These are phyloP conservation scores for Mustela lutreola DNA, from an alignment of 2,113 vertebrate species.

Conservation along the genomic window DNA sequence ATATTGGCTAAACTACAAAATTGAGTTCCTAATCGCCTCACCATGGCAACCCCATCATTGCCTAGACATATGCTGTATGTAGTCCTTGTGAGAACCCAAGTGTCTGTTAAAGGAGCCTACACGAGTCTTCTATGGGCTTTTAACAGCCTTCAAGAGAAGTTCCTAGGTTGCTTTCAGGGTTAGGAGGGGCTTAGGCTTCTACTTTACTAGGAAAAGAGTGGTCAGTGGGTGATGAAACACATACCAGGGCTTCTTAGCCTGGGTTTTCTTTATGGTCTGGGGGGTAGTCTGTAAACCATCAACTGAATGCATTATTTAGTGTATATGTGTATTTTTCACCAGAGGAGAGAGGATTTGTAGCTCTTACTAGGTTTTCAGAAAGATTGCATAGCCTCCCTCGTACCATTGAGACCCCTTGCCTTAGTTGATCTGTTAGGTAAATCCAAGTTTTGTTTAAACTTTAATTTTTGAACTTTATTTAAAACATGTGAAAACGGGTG, in stretches of 20 bases:
- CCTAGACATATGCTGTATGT: constrained; percentile 48
- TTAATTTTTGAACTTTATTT: constrained; percentile 56
- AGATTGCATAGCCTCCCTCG: background rate
- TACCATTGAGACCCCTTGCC: background rate
- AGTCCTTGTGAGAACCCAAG: constrained; percentile 60
- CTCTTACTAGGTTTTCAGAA: constrained; percentile 57
- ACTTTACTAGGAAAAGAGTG: background rate
- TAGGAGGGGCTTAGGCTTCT: background rate
- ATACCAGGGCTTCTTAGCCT: constrained; percentile 1
- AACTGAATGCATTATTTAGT: background rate
- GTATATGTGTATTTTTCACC: constrained; percentile 22
- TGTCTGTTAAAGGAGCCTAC: constrained; percentile 43
- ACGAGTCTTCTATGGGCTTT: constrained; percentile 32
- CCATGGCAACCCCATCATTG: constrained; percentile 65
- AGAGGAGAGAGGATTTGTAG: background rate
- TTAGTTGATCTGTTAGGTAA: constrained; percentile 45
- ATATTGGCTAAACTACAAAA: constrained; percentile 65
- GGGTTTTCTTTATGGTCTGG: background rate
- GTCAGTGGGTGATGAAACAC: background rate
- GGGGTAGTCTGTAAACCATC: background rate
- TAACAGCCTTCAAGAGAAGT: constrained; percentile 17
- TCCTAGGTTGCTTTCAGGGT: constrained; percentile 1
- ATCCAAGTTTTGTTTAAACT: constrained; percentile 18
- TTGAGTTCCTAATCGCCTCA: constrained; percentile 64
- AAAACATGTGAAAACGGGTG: constrained; percentile 41